Base-by-base conservation (phyloP, 2,113 vertebrate species). In the Boleophthalmus pectinirostris region DNA sequence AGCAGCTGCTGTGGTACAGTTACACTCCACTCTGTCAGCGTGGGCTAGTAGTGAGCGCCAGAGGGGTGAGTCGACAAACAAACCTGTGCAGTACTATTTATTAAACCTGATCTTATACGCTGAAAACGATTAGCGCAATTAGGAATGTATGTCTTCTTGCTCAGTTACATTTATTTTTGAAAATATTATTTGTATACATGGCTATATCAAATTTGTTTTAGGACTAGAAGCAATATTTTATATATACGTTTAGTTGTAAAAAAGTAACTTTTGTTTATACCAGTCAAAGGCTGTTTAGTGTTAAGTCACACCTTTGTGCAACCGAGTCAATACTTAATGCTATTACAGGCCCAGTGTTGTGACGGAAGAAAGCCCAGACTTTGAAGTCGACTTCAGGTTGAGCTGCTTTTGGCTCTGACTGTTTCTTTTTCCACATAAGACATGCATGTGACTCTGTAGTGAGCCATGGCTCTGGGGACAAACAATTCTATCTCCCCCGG, bases 361-460 rank as follows among this genome's bases (percentile, higher is more conserved):
- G 73, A 66, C 73, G 65, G 74, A 83, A 73, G 83, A 89, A 84
- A 89, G 81, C 89, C 79, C 78, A 68, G 51, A 60, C 82, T 88
- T 84, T 90, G 85, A 89, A 82, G 79, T 79, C 75, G 75, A 72
- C 77, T 77, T 78, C 77, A 85, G 70, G 77, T 89, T 87, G 84
- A 89, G 86, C 84, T 68, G 74, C 61, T 69, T 69, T 72, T 66
- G 70, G 47, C 68, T 80, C 78, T 82, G 68, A 66, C 45, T 71
- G 20, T 18, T 73, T 71, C 70, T 20, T 84, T 47, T 33, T 16
- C 68, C 66, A 57, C 21, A 57, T 73, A 87, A 86, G 82, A 84
- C 78, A 61, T 70, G 74, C 84, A 91, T 90, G 85, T 90, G 89
- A 91, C 89, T 88, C 51, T 23, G 11, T 25, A 38, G 83, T 82